Base-by-base conservation (phyloP, 1,140 invertebrate genomes). In the Pachyrhynchus sulphureomaculatus region DNA sequence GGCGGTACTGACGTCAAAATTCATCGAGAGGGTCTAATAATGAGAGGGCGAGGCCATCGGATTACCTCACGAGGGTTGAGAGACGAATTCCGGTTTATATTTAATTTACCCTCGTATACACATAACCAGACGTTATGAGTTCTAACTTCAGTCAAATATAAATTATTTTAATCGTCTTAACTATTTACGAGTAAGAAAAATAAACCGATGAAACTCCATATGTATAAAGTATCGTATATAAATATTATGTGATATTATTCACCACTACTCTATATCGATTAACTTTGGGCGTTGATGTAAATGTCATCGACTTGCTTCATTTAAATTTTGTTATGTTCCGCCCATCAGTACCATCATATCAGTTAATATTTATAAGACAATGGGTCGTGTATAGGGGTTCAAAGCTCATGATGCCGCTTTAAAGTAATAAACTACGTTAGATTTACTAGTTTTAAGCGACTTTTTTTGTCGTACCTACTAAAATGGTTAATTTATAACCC, bases 291-390 rank as follows among this genome's bases (percentile, higher is more conserved):
- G 45, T 48, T 48, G 23, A 48, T 48, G 23, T 48, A 48, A 48
- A 48, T 32, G 45, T 48, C 45, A 48, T 48, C 26, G 45, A 32
- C 45, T 29, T 48, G 45, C 8, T 32, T 48, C 23, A 48, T 48
- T 48, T 48, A 24, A 48, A 48, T 48, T 32, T 48, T 6, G 45
- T 12, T 26, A 15, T 48, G 45, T 48, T 33, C 45, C 45, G 45
- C 45, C 45, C 45, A 48, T 26, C 8, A 26, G 24, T 26, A 48
- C 45, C 45, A 48, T 48, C 15, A 48, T 48, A 32, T 48, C 32
- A 48, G 45, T 48, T 48, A 48, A 48, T 48, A 48, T 48, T 48
- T 23, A 48, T 48, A 48, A 48, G 45, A 48, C 45, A 48, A 48
- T 48, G 26, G 45, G 45, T 48, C 17, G 29, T 2, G 21, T 32